Conservation (phyloP, 1,140 invertebrate genomes). For the Drosophila ohnishii region DNA sequence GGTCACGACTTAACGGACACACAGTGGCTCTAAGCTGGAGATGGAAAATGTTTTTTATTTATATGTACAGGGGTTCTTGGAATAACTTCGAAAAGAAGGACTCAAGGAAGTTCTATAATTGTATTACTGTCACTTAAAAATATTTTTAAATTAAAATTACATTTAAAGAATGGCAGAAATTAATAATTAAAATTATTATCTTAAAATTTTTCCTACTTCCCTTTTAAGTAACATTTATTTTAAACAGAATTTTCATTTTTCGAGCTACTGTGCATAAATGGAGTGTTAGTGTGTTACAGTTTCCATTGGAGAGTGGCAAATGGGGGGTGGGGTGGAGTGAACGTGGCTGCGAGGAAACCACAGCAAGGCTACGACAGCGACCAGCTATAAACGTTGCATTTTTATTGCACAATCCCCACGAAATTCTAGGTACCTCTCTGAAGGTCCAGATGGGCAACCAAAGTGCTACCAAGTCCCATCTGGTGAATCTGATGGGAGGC, state of each 20-base stretch:
- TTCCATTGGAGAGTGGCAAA: constrained; percentile 42
- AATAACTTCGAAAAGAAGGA: not conserved
- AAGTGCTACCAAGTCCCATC: constrained; percentile 26
- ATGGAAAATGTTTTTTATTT: not conserved
- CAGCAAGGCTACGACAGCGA: constrained; percentile 39
- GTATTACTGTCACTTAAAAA: not conserved
- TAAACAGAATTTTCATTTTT: not conserved
- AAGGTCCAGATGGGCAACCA: constrained; percentile 41
- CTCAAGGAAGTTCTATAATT: too few relatives aligned
- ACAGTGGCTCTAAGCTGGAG: not conserved
- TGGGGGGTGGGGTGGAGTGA: constrained; percentile 38
- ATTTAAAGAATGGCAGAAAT: not conserved
- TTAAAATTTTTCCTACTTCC: too few relatives aligned
- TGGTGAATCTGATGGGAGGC: not conserved
- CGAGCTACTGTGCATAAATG: constrained; percentile 1
- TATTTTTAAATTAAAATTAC: not conserved
- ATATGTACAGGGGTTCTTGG: not conserved
- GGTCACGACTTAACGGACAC: constrained; percentile 42
- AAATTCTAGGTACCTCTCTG: constrained; percentile 30
- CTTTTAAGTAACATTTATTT: not conserved
- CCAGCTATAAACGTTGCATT: constrained; percentile 67
- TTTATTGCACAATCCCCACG: constrained; percentile 47
- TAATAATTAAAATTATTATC: too few relatives aligned
- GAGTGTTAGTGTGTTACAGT: constrained; percentile 41
- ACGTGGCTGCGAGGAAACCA: constrained; percentile 32